A percentile compares a stretch with the other conserved stretches of the same genome.
These are phyloP conservation scores for Microctonus brassicae DNA, from an alignment of 2,888 invertebrate species.

Conservation along the genomic window DNA sequence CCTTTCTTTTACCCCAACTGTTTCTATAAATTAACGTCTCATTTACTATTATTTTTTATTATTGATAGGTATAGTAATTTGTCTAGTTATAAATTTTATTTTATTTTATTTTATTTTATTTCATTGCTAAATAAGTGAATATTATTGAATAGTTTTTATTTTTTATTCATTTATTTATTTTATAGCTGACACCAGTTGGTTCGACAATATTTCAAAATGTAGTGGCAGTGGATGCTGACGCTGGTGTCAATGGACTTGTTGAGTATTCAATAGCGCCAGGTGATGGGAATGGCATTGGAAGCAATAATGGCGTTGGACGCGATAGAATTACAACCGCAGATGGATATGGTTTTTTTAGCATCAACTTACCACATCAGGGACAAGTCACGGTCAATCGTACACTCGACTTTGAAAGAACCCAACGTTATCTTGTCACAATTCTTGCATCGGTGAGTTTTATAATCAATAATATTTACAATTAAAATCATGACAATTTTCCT, in stretches of 20 bases:
- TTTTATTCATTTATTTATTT: constrained; percentile 50
- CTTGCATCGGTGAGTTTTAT: constrained; percentile 82
- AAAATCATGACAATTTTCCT: too few relatives aligned
- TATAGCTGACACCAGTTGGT: constrained; percentile 88
- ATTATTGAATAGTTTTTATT: too few relatives aligned
- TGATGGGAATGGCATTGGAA: constrained; percentile 71
- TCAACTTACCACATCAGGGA: constrained; percentile 90
- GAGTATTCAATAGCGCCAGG: constrained; percentile 88
- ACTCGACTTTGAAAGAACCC: constrained; percentile 89
- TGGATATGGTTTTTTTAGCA: constrained; percentile 86
- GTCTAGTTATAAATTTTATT: neutral
- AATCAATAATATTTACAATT: neutral
- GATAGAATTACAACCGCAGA: constrained; percentile 78
- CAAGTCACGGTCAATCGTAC: constrained; percentile 88
- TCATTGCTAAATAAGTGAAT: too few relatives aligned
- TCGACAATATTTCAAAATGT: constrained; percentile 88
- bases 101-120: too few relatives aligned
- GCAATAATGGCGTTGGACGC: constrained; percentile 74
- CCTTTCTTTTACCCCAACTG: neutral
- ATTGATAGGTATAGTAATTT: neutral
- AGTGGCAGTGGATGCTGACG: constrained; percentile 84
- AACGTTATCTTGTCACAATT: constrained; percentile 88
- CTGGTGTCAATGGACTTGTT: constrained; percentile 89
- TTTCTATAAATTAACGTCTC: neutral
- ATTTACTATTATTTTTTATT: too few relatives aligned